These are phyloP conservation scores for Neoniphon sammara DNA, from an alignment of 2,797 vertebrate species.

Conservation along the genomic window DNA sequence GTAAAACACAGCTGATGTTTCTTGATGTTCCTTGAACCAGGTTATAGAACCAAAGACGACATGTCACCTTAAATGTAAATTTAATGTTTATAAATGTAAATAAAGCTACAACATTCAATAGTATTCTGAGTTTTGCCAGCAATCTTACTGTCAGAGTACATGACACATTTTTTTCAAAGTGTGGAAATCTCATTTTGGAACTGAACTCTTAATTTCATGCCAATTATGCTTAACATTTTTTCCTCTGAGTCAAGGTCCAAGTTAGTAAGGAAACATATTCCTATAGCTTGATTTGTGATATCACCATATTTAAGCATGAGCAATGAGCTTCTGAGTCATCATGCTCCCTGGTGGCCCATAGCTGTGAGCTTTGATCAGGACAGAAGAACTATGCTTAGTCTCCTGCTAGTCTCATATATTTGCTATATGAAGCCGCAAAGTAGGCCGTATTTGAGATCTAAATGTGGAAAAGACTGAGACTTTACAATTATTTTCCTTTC, in stretches of 20 bases:
- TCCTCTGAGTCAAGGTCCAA: not conserved
- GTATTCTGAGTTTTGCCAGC: too few species aligned
- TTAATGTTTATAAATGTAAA: conserved; percentile 8
- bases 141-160: not conserved
- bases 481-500: conserved; percentile 13
- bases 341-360: conserved; percentile 35
- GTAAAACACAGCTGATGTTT: too few species aligned
- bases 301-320: conserved; percentile 35
- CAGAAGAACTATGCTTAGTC: conserved; percentile 10
- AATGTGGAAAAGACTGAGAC: not conserved
- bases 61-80: conserved; percentile 20
- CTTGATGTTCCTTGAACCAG: too few species aligned
- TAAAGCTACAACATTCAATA: conserved; percentile 1
- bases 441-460: not conserved
- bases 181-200: conserved; percentile 19
- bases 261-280: not conserved
- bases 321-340: conserved; percentile 38
- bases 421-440: conserved; percentile 9
- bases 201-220: conserved; percentile 25
- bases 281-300: conserved; percentile 20
- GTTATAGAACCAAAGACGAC: conserved; percentile 17
- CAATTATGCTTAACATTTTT: not conserved
- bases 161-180: conserved; percentile 19
- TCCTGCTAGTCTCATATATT: conserved; percentile 14
- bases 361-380: conserved; percentile 24